phyloP scores from a whole-genome alignment of 2,113 vertebrate genomes.

The Sceloporus tristichus region DNA sequence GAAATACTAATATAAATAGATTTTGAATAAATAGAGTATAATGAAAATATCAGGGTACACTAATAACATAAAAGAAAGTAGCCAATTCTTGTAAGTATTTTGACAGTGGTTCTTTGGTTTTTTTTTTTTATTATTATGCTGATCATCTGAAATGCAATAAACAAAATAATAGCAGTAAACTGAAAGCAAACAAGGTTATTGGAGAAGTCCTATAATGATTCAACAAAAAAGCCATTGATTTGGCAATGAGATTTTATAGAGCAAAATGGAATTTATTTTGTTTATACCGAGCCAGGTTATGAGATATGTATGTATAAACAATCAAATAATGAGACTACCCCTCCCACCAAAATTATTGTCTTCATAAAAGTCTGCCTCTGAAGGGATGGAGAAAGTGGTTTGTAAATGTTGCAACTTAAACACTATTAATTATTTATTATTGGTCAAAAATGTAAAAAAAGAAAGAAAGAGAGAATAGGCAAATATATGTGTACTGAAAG shows the following conservation, averaged over 20 bases:
- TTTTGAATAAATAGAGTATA: no score
- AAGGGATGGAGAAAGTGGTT: not conserved
- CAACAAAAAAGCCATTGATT: conserved; percentile 11
- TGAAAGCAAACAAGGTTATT: not conserved
- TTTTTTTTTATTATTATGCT: not conserved
- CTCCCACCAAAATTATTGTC: not conserved
- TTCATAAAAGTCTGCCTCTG: not conserved
- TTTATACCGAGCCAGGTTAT: not conserved
- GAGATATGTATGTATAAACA: not conserved
- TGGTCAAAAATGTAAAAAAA: not conserved
- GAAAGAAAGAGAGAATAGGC: not conserved
- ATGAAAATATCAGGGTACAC: not conserved
- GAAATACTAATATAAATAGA: no score
- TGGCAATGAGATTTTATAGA: not conserved
- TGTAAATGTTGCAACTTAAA: not conserved
- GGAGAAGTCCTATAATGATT: not conserved
- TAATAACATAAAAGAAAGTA: not conserved
- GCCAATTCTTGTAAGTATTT: not conserved
- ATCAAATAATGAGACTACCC: not conserved
- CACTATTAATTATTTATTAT: not conserved
- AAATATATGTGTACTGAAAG: not conserved
- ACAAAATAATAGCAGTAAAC: not conserved
- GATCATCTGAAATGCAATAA: not conserved
- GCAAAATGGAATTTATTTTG: conserved; percentile 4
- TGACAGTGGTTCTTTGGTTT: no score